Evolutionary conservation across 1,140 invertebrate species (phyloP).

Genomic region (Aleiodes sp.): DNA sequence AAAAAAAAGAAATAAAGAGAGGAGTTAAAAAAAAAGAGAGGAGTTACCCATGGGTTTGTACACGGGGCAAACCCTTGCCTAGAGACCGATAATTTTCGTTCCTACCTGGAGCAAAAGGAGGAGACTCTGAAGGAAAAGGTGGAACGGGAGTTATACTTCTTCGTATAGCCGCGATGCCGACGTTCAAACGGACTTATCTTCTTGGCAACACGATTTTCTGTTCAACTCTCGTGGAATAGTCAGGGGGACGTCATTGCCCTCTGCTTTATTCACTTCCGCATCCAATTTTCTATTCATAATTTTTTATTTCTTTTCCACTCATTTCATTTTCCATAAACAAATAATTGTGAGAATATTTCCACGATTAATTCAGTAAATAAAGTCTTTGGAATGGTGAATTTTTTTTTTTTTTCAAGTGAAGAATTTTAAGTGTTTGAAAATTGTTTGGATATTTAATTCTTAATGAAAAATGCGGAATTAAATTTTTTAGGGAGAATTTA

Average conservation of each 20-base stretch:
- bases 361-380: not conserved
- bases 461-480: no score
- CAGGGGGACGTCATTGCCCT: conserved; percentile 31
- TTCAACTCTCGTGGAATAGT: conserved; percentile 3
- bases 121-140: conserved; percentile 14
- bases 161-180: conserved; percentile 8
- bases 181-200: conserved; percentile 19
- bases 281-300: conserved; percentile 35
- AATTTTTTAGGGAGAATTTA: no score
- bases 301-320: conserved; percentile 30
- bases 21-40: not conserved
- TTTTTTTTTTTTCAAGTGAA: no score
- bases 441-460: no score
- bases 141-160: conserved; percentile 26
- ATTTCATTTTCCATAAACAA: conserved; percentile 27
- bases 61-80: conserved; percentile 27
- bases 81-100: conserved; percentile 32
- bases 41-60: not conserved
- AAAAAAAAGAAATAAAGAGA: not conserved
- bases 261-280: conserved; percentile 26
- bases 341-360: not conserved
- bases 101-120: conserved; percentile 14
- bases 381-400: no score
- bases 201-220: conserved; percentile 5
- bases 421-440: no score